Evolutionary conservation across 2,888 invertebrate species (phyloP), one percentile per base, ranked within the genome.

Genomic region (Chrysomela aeneicollis): DNA sequence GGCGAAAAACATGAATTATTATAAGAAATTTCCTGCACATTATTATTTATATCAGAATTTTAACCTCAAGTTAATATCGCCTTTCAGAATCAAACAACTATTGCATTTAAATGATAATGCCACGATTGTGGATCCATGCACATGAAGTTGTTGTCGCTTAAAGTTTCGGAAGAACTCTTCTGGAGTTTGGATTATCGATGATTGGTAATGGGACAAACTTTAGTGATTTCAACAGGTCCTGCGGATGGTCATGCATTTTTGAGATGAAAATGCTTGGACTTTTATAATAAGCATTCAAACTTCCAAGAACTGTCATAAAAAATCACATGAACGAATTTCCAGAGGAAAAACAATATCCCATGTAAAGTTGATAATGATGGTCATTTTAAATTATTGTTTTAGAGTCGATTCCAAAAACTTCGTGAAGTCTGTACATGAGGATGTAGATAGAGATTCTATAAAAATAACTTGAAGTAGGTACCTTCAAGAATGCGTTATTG

Each of bases 151-250:
- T 35, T 35, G 2, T 35, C 6, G 12, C 26, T 35, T 12, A 9
- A 10, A 10, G 35, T 35, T 35, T 9, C 2, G 35, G 9, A 9
- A 10, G 9, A 10, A 35, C 35, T 35, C 12, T 12, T 50, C 12
- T 17, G 18, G n/a, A 26, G 26, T 50, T 35, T 35, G 50, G 50
- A 50, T 17, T 50, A n/a, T 17, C 18, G 18, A 21, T 17, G 26
- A 50, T 26, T 50, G 50, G 21, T 17, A 21, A 26, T 22, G 12
- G n/a, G 15, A 50, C 18, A 50, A 50, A 50, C 50, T 50, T 50
- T 5, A 17, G 12, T 18, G 18, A 50, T 22, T 50, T 22, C 26
- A 50, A 22, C 50, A 17, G 26, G 12, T 50, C 12, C 50, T 15
- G 50, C 17, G 18, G 12, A n/a, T 50, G 50, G 4, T 50, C 15